These are phyloP conservation scores for Eubasilissa splendida DNA, from an alignment of 2,888 invertebrate genomes.

Conservation along the genomic window DNA sequence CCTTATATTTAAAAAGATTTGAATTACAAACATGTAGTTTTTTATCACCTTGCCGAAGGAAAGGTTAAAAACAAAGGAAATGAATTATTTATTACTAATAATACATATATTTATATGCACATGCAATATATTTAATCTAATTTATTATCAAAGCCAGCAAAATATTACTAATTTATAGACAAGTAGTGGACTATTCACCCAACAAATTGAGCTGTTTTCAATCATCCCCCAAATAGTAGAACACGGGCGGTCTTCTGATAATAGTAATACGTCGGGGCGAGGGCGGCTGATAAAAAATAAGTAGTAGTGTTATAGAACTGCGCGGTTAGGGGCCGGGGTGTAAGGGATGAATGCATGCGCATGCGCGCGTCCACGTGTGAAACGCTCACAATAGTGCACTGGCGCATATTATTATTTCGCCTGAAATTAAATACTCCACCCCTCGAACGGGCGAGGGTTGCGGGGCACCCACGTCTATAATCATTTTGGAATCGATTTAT, in stretches of 20 bases:
- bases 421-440: slow-evolving; percentile 54
- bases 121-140: too few relatives aligned
- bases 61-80: too few relatives aligned
- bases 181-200: neutral
- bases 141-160: too few relatives aligned
- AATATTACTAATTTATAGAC: too few relatives aligned
- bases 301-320: slow-evolving; percentile 38
- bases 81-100: too few relatives aligned
- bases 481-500: slow-evolving; percentile 50
- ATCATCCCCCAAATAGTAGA: slow-evolving; percentile 38
- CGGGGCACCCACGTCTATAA: slow-evolving; percentile 33
- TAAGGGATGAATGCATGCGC: slow-evolving; percentile 38
- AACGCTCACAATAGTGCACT: slow-evolving; percentile 54
- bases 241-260: slow-evolving; percentile 38
- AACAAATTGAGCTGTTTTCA: slow-evolving; percentile 19
- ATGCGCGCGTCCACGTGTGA: slow-evolving; percentile 52
- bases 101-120: too few relatives aligned
- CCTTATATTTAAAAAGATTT: too few relatives aligned
- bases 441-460: slow-evolving; percentile 31
- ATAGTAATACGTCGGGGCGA: slow-evolving; percentile 28
- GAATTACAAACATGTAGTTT: too few relatives aligned
- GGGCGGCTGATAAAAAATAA: slow-evolving; percentile 49
- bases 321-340: slow-evolving; percentile 26
- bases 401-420: slow-evolving; percentile 57
- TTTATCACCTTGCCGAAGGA: too few relatives aligned